phyloP scores from a whole-genome alignment of 1,140 invertebrate species.

The Caenorhabditis remanei region DNA sequence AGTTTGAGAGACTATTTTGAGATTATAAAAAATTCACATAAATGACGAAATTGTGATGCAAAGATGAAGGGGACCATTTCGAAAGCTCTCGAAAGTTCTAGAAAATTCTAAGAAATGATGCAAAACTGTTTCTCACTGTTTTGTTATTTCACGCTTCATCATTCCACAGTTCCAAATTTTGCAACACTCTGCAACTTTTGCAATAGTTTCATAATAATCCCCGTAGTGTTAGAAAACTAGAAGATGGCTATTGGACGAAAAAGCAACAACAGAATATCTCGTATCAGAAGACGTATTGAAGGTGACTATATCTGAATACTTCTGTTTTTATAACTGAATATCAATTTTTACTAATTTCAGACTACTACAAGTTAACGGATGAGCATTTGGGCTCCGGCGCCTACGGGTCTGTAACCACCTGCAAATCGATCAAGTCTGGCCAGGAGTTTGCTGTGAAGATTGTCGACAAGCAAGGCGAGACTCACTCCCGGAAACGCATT shows the following conservation, averaged over 20 bases:
- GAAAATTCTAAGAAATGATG: slow-evolving; percentile 12
- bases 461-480: slow-evolving; percentile 94
- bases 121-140: neutral
- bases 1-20: too few relatives aligned
- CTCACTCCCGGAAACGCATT: slow-evolving; percentile 85
- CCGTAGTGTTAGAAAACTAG: neutral
- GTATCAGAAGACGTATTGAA: slow-evolving; percentile 6
- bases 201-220: neutral
- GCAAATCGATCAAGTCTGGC: slow-evolving; percentile 89
- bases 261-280: neutral
- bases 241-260: slow-evolving; percentile 13
- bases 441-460: slow-evolving; percentile 94
- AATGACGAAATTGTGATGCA: neutral
- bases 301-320: neutral
- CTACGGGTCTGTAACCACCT: slow-evolving; percentile 94
- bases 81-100: neutral
- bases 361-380: slow-evolving; percentile 93
- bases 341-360: slow-evolving; percentile 81
- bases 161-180: neutral
- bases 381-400: slow-evolving; percentile 95
- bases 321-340: neutral
- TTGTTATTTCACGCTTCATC: neutral
- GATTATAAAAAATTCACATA: too few relatives aligned
- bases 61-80: neutral
- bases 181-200: slow-evolving; percentile 4